phyloP scores from a whole-genome alignment of 2,797 vertebrate genomes.

The Clarias pachynema region DNA sequence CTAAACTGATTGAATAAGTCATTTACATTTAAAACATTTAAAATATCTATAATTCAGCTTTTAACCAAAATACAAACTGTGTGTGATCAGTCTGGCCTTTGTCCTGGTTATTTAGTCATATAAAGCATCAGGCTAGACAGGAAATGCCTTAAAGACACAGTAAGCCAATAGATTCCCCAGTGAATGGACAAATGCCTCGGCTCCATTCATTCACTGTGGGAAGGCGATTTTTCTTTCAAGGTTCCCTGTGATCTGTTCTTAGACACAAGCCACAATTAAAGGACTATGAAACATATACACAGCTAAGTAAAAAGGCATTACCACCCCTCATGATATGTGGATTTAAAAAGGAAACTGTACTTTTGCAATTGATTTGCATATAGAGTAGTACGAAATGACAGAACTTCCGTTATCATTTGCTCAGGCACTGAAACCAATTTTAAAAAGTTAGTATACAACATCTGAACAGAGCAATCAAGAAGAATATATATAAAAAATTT shows the following conservation, averaged over 20 bases:
- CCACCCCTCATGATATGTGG: neutral
- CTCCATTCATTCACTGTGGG: slow-evolving; percentile 14
- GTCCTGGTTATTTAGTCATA: neutral
- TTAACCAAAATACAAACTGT: neutral
- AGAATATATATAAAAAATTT: neutral
- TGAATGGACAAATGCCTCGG: neutral
- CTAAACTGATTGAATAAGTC: neutral
- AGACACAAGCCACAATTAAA: neutral
- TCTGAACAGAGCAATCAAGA: neutral
- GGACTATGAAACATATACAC: neutral
- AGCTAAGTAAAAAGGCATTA: neutral
- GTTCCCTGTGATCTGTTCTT: slow-evolving; percentile 2
- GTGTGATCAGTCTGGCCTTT: neutral
- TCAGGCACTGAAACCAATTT: neutral
- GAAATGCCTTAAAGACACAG: slow-evolving; percentile 51
- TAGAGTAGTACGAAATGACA: neutral
- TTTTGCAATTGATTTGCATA: neutral
- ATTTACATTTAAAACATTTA: neutral
- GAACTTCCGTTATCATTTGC: neutral
- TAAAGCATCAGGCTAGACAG: slow-evolving; percentile 19
- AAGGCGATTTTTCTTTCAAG: slow-evolving; percentile 17
- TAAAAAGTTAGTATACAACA: neutral
- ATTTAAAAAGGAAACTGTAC: neutral
- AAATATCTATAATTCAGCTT: neutral
- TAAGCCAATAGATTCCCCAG: neutral